phyloP scores from a whole-genome alignment of 2,797 vertebrate species.

The Sorex maritimensis region DNA sequence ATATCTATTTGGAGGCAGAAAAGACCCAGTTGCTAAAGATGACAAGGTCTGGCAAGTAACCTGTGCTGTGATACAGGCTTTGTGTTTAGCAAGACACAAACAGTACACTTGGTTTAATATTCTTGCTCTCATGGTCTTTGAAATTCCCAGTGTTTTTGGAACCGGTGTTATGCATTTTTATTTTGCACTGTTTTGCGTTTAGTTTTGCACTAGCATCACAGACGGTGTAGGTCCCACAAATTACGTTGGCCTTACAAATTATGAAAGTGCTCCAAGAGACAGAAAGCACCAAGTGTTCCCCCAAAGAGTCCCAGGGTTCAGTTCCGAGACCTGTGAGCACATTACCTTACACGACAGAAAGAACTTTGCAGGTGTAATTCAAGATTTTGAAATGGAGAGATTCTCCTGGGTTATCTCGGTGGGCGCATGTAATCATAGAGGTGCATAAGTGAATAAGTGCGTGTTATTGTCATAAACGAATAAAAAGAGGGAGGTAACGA shows the following conservation, averaged over 20 bases:
- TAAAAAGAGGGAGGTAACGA: neutral
- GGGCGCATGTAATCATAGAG: neutral
- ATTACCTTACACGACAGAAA: neutral
- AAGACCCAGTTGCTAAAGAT: neutral
- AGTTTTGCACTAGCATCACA: no score
- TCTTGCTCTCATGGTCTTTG: slow-evolving; percentile 5
- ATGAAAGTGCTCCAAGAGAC: neutral
- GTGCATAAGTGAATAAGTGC: neutral
- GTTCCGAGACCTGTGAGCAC: neutral
- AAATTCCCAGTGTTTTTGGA: slow-evolving; percentile 18
- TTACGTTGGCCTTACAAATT: neutral
- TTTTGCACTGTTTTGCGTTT: neutral
- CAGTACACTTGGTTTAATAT: neutral
- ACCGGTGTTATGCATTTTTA: neutral
- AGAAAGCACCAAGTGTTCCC: neutral
- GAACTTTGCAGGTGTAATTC: neutral
- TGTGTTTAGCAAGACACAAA: neutral
- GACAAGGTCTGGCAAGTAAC: neutral
- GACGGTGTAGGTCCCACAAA: neutral
- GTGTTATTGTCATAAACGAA: neutral
- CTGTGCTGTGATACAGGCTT: neutral
- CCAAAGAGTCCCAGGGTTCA: neutral
- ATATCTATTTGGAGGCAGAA: neutral
- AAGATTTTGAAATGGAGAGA: slow-evolving; percentile 31
- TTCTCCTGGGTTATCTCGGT: neutral